A percentile compares a stretch with the other conserved stretches of the same genome.
phyloP scores from a whole-genome alignment of 2,113 vertebrate species.

The Oreotrochilus melanogaster region DNA sequence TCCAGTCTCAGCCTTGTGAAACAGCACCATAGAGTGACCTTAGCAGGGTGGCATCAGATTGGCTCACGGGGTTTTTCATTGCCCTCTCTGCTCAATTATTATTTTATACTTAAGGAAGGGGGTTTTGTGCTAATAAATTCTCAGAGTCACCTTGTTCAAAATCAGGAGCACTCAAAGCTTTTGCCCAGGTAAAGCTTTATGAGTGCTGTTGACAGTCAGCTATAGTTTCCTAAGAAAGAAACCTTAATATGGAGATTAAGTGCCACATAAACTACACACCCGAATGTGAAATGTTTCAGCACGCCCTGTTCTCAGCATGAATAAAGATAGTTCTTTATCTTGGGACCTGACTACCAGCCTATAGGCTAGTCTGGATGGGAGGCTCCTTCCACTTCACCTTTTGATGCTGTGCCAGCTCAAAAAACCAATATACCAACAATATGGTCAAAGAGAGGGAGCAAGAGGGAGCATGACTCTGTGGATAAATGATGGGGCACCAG shows the following conservation, averaged over 20 bases:
- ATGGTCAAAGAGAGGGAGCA: not conserved
- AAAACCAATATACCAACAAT: not conserved
- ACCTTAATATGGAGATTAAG: not conserved
- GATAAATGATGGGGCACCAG: not conserved
- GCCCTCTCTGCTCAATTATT: not conserved
- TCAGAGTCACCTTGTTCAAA: not conserved
- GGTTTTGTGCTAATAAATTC: not conserved
- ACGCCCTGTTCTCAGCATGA: not conserved
- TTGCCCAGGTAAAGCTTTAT: not conserved
- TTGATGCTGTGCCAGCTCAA: not conserved
- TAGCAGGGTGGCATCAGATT: not conserved
- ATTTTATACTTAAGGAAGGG: not conserved
- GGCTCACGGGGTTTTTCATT: not conserved
- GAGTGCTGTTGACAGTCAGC: not conserved
- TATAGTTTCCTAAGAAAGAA: not conserved
- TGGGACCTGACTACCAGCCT: not conserved
- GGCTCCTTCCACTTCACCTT: not conserved
- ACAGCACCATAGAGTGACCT: not conserved
- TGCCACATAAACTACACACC: conserved; percentile 6
- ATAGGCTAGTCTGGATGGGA: not conserved
- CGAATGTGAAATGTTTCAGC: not conserved
- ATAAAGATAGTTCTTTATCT: conserved; percentile 15
- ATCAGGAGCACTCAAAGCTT: not conserved
- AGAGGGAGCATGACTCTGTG: not conserved
- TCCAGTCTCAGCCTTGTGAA: not conserved